Base-by-base conservation (phyloP, 2,797 vertebrate genomes). In the Mus minutoides region DNA sequence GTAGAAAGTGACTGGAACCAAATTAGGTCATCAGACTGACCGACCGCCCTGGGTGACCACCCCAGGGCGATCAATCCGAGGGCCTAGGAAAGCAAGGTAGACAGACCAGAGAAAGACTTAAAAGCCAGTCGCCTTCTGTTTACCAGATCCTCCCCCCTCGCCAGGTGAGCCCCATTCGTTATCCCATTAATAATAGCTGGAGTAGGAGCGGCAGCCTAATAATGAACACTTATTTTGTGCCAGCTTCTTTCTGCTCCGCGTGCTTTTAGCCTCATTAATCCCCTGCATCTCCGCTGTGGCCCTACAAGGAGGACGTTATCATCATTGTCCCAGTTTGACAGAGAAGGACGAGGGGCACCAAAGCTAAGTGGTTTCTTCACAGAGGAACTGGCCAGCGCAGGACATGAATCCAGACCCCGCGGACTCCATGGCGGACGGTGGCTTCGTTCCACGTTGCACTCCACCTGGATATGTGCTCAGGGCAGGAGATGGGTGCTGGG, bases 191-290 rank as follows among this genome's bases (percentile, higher is more conserved):
- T 95, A 92, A 93, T 29, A 67, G 73, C n/a, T 46, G 49, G 12
- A 12, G 5, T 11, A 21, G 69, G 22, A 79, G 76, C 62, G 17
- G 60, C 56, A 31, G 22, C 71, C 46, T 73, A 40, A 54, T 54
- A 93, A 93, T 82, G 21, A 92, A 90, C 84, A 58, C 91, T 69
- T 58, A 52, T 5, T 93, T 64, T 22, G 60, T 78, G 73, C 96
- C 84, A n/a, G 71, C 60, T 78, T 87, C 92, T 93, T 29, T 91
- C 95, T 91, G 78, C 75, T 94, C 96, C 9, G 1, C 2, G 85
- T 21, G 75, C 54, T 95, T 64, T 88, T 58, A n/a, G 84, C 67
- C 37, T 10, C 80, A 22, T 90, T 93, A 78, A 94, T 92, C 73
- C 94, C 62, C 78, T 58, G 73, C 29, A 69, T 90, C 60, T 31